Percentiles rank a stretch among this genome's conserved stretches.
These are phyloP conservation scores for Chymomyza fuscimana DNA, from an alignment of 2,888 invertebrate genomes.

Conservation along the genomic window DNA sequence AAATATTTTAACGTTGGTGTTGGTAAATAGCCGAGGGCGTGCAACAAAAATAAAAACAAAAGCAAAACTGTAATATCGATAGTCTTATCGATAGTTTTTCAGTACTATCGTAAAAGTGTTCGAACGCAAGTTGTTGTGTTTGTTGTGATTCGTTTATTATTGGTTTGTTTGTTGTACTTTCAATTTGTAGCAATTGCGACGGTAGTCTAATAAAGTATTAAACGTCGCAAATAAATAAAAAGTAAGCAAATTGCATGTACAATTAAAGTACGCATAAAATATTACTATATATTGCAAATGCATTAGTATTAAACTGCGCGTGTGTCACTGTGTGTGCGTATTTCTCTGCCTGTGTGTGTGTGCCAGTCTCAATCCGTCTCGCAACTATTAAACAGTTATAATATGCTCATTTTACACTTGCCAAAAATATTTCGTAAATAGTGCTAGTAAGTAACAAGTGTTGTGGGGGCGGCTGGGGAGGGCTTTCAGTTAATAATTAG, in stretches of 20 bases:
- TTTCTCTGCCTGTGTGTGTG: slow-evolving; percentile 1
- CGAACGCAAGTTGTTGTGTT: slow-evolving; percentile 14
- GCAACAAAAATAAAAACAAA: too few species aligned
- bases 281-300: neutral
- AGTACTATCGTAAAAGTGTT: neutral
- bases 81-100: neutral
- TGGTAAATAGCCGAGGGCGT: too few species aligned
- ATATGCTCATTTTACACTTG: neutral
- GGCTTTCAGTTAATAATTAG: neutral
- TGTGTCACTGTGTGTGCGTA: slow-evolving; percentile 13
- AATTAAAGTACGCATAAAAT: neutral
- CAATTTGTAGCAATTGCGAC: slow-evolving; percentile 15
- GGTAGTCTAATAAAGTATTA: slow-evolving; percentile 10
- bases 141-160: slow-evolving; percentile 26
- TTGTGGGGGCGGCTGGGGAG: neutral
- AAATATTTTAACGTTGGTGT: too few species aligned
- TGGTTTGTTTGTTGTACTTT: slow-evolving; percentile 15
- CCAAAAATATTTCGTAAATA: neutral
- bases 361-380: slow-evolving; percentile 4
- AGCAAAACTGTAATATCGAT: neutral
- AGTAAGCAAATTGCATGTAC: slow-evolving; percentile 36
- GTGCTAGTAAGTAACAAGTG: neutral
- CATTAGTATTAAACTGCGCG: slow-evolving; percentile 27
- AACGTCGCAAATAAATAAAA: slow-evolving; percentile 26
- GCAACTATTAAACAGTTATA: slow-evolving; percentile 9